phyloP scores from a whole-genome alignment of 2,797 vertebrate species.

The Sciurus carolinensis region DNA sequence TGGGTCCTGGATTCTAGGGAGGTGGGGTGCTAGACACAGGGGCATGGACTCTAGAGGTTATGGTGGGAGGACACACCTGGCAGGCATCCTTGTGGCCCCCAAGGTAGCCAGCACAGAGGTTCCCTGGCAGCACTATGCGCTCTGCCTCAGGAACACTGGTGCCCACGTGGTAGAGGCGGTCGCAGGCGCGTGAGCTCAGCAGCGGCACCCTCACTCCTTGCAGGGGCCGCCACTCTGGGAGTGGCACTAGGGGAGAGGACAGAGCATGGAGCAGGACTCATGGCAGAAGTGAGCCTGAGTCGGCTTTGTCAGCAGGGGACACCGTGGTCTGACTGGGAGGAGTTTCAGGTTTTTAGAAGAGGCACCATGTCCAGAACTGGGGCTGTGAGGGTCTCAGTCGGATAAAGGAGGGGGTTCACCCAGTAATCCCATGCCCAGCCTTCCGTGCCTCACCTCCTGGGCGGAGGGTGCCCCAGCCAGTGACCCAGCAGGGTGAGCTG shows the following conservation, averaged over 20 bases:
- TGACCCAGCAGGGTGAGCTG: slow-evolving; percentile 81
- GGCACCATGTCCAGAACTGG: neutral
- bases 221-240: slow-evolving; percentile 74
- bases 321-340: neutral
- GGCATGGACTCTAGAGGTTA: neutral
- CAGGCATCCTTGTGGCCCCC: slow-evolving; percentile 83
- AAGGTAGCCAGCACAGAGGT: slow-evolving; percentile 80
- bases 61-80: slow-evolving; percentile 75
- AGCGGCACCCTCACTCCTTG: slow-evolving; percentile 82
- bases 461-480: slow-evolving; percentile 84
- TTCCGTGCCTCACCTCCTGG: slow-evolving; percentile 77
- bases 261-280: neutral
- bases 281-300: neutral
- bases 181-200: slow-evolving; percentile 74
- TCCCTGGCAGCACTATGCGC: slow-evolving; percentile 72
- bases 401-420: neutral
- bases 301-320: neutral
- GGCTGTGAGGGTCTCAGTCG: neutral
- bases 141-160: neutral
- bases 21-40: neutral
- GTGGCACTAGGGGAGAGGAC: slow-evolving; percentile 21
- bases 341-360: neutral
- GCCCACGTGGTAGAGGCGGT: slow-evolving; percentile 78
- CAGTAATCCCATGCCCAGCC: accelerated
- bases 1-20: neutral